These are phyloP conservation scores for Melanotaenia duboulayi DNA, from an alignment of 2,113 vertebrate genomes.

Conservation along the genomic window DNA sequence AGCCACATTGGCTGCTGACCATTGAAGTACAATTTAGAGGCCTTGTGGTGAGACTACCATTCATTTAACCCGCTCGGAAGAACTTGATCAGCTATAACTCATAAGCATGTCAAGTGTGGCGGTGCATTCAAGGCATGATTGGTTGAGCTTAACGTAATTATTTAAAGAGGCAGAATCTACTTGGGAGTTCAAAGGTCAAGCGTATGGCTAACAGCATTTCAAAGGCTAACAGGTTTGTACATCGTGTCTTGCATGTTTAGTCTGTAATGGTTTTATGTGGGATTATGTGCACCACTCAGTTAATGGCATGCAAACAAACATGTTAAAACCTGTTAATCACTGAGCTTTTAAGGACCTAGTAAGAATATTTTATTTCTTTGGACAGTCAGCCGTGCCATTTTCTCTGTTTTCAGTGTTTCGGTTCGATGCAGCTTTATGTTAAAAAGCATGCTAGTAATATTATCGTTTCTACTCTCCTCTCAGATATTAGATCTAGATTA, in stretches of 20 bases:
- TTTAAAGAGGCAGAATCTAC: background rate
- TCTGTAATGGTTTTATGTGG: constrained; percentile 38
- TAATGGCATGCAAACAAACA: constrained; percentile 23
- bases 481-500: background rate
- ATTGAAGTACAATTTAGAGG: no score
- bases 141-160: background rate
- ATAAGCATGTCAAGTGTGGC: background rate
- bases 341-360: constrained; percentile 17
- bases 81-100: background rate
- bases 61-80: no score
- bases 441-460: background rate
- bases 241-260: constrained; percentile 11
- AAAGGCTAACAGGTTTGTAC: constrained; percentile 18
- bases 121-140: background rate
- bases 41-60: no score
- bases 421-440: constrained; percentile 3
- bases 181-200: background rate
- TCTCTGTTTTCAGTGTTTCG: background rate
- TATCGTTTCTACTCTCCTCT: background rate
- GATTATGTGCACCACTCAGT: constrained; percentile 32
- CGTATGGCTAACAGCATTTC: background rate
- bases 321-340: constrained; percentile 36
- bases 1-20: no score
- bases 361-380: constrained; percentile 30
- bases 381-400: background rate